phyloP scores from a whole-genome alignment of 2,113 vertebrate species.

The Syngnathus typhle region DNA sequence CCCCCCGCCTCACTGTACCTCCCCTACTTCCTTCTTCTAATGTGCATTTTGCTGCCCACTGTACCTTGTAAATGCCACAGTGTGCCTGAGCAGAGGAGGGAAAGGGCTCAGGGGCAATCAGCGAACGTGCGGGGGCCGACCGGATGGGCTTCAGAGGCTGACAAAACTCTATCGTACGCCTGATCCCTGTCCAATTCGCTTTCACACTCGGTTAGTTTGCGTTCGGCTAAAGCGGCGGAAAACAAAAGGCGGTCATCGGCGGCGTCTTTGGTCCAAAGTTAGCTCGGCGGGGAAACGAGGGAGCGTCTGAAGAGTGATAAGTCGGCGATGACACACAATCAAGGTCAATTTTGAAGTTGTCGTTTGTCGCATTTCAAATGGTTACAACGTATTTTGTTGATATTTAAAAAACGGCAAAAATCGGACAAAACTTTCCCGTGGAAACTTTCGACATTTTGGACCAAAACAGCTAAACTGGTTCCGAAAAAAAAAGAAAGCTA shows the following conservation, averaged over 20 bases:
- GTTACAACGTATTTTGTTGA: too few species aligned
- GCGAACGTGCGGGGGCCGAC: slow-evolving; percentile 44
- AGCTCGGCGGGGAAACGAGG: slow-evolving; percentile 31
- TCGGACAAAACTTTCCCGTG: too few species aligned
- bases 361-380: too few species aligned
- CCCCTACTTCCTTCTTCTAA: slow-evolving; percentile 48
- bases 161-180: slow-evolving; percentile 60
- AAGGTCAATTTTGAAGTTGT: background rate
- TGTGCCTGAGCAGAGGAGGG: slow-evolving; percentile 48
- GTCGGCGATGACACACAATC: slow-evolving; percentile 60
- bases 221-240: slow-evolving; percentile 36
- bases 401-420: too few species aligned
- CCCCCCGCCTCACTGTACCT: slow-evolving; percentile 18
- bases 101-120: slow-evolving; percentile 60
- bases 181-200: slow-evolving; percentile 61
- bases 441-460: too few species aligned
- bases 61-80: slow-evolving; percentile 66
- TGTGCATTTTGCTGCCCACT: slow-evolving; percentile 56
- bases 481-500: background rate
- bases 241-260: slow-evolving; percentile 48
- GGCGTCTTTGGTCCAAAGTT: slow-evolving; percentile 39
- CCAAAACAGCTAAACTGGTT: too few species aligned
- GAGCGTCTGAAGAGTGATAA: slow-evolving; percentile 57
- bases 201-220: slow-evolving; percentile 57
- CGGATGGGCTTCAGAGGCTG: slow-evolving; percentile 56